Percentiles rank a stretch among this genome's conserved stretches.
phyloP scores from a whole-genome alignment of 2,888 invertebrate species.

The Brachyopa scutellaris region DNA sequence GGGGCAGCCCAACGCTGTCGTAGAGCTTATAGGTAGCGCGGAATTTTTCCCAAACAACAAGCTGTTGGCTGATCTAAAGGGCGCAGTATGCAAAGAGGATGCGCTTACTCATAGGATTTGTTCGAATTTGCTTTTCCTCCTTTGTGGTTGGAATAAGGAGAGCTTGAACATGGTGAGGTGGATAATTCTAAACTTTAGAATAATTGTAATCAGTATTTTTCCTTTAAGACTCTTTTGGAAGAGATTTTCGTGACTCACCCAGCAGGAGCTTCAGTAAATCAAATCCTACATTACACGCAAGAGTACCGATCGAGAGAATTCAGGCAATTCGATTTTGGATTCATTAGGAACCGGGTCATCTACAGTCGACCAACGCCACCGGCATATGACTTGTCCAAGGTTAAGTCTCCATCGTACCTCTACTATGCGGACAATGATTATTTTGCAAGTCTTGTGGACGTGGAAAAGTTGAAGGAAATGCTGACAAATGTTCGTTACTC shows the following conservation, averaged over 20 bases:
- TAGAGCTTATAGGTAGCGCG: constrained; percentile 78
- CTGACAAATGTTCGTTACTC: constrained; percentile 81
- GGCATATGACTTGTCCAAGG: constrained; percentile 81
- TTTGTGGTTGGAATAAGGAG: constrained; percentile 78
- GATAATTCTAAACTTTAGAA: neutral
- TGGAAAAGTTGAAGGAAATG: constrained; percentile 80
- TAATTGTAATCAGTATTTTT: neutral
- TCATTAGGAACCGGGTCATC: constrained; percentile 76
- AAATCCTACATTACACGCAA: constrained; percentile 80
- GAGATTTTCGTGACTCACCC: constrained; percentile 80
- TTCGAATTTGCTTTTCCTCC: constrained; percentile 79
- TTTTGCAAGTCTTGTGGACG: constrained; percentile 83
- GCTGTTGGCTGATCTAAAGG: constrained; percentile 78
- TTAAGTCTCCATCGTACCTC: constrained; percentile 81
- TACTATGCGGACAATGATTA: constrained; percentile 85
- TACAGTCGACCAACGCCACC: constrained; percentile 79
- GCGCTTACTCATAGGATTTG: constrained; percentile 76
- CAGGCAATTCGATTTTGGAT: constrained; percentile 79
- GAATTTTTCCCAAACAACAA: constrained; percentile 81
- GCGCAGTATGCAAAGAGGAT: constrained; percentile 78
- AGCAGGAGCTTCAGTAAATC: constrained; percentile 79
- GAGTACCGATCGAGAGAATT: constrained; percentile 78
- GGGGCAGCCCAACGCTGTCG: constrained; percentile 79
- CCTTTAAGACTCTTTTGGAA: constrained; percentile 76
- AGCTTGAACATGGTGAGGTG: constrained; percentile 77